Evolutionary conservation across 2,113 vertebrate genomes (phyloP), one percentile per base, ranked within the genome.

Genomic region (Seriola dumerili): DNA sequence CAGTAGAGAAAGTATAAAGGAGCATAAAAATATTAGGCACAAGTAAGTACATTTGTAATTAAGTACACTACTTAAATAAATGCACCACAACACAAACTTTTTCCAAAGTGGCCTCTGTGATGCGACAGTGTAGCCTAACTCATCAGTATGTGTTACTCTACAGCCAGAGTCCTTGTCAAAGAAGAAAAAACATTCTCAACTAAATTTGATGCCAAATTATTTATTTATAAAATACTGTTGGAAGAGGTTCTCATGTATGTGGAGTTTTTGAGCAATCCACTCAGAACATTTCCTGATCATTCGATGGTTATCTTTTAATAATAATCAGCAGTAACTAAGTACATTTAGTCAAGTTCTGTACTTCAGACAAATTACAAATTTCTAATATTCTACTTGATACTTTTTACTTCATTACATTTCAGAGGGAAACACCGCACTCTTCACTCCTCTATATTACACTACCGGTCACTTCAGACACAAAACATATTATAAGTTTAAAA

Each of bases 171-270:
- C 11, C 7, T 36, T 0, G 21, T 55, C 46, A 76, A 55, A 54
- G 13, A 55, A 44, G 13, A 44, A 74, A 61, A 54, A 67, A 44
- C 19, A 36, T 55, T 55, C 65, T 68, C 54, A 61, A 80, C 40
- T 72, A 59, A n/a, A 71, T 42, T 61, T 80, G 13, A 72, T 23
- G 40, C 14, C 76, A 76, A 54, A 67, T 76, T 76, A 62, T 48
- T 57, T 40, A 38, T 72, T 29, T 55, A 32, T 68, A 21, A 36
- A 5, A 36, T 6, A 36, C 34, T 36, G 34, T 36, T 36, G 34
- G 34, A 36, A 36, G 34, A 36, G 5, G 34, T 36, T 36, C 34
- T 36, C 34, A 36, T 36, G 34, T 36, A 48, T 16, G 14, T 16
- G 12, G 16, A 21, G 44, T 46, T 46, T 5, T 16, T 46, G 44